Evolutionary conservation across 1,140 invertebrate genomes (phyloP).

Genomic region (Metopolophium dirhodum): DNA sequence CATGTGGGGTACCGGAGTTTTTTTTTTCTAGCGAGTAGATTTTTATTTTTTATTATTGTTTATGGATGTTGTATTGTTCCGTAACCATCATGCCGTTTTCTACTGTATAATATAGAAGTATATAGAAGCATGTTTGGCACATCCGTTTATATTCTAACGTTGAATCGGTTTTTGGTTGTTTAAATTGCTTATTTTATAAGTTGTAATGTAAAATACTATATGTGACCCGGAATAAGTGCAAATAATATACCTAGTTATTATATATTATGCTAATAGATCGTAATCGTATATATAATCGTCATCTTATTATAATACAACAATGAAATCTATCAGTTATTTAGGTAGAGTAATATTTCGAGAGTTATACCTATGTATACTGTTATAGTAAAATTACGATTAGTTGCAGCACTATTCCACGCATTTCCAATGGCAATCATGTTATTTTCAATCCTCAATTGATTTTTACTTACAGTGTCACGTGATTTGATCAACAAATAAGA

Average conservation of each 20-base stretch:
- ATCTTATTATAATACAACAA: too few relatives aligned
- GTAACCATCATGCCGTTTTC: too few relatives aligned
- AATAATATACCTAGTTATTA: too few relatives aligned
- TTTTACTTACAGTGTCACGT: not conserved
- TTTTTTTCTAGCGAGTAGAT: not conserved
- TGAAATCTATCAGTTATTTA: not conserved
- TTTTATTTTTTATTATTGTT: slow-evolving; percentile 1
- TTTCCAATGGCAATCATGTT: not conserved
- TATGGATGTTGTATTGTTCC: not conserved
- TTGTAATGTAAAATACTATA: too few relatives aligned
- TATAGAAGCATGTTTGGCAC: not conserved
- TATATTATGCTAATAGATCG: not conserved
- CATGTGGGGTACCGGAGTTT: not conserved
- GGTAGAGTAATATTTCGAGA: too few relatives aligned
- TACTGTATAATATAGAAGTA: too few relatives aligned
- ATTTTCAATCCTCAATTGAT: not conserved
- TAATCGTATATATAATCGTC: not conserved
- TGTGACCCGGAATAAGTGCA: too few relatives aligned
- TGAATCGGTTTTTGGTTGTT: too few relatives aligned
- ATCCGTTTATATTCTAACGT: not conserved
- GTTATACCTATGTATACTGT: too few relatives aligned
- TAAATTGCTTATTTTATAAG: too few relatives aligned
- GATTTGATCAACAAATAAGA: not conserved
- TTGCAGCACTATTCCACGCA: too few relatives aligned
- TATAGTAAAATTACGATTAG: not conserved